Evolutionary conservation across 2,797 vertebrate species (phyloP), one percentile per base, ranked within the genome.

Genomic region (Anguilla marmorata): DNA sequence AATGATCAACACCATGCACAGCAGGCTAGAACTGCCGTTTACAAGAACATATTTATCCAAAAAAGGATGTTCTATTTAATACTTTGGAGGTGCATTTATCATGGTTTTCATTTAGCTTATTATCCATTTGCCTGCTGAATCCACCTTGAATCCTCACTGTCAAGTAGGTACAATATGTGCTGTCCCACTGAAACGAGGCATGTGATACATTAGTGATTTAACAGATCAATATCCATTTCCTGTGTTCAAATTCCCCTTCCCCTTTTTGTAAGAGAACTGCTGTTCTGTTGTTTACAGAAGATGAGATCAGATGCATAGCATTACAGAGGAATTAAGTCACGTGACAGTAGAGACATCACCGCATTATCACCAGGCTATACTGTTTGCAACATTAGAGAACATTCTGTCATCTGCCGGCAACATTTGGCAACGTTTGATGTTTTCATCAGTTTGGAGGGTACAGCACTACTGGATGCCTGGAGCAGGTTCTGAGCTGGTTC

Each of bases 221-320:
- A 84, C 84, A 27, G 84, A 85, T 85, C 79, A 82, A 82, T 82
- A 82, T 50, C 41, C 24, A n/a, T 50, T 50, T 82, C 79, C 79
- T 50, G 45, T 50, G 79, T 45, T 21, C 41, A 50, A 82, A 82
- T 82, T 82, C 45, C 79, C 79, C 79, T 48, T 7, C 9, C 6
- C 21, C 79, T 82, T 80, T 82, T 82, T 82, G 21, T 50, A 2
- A 82, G 41, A 82, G 19, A 82, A 50, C 79, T 82, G 41, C 8
- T 0, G 45, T 82, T 50, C 79, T 82, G 79, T 24, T 82, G 5
- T 50, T 82, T 50, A 48, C 21, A 24, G 45, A 82, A 16, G 41
- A n/a, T n/a, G 79, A 2, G 41, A 82, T 21, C 33, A n/a, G 21
- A 8, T 82, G 74, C 16, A 6, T 14, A 16, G 41, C 33, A 45